Evolutionary conservation across 1,140 invertebrate species (phyloP).

Genomic region (Scaptodrosophila lebanonensis): DNA sequence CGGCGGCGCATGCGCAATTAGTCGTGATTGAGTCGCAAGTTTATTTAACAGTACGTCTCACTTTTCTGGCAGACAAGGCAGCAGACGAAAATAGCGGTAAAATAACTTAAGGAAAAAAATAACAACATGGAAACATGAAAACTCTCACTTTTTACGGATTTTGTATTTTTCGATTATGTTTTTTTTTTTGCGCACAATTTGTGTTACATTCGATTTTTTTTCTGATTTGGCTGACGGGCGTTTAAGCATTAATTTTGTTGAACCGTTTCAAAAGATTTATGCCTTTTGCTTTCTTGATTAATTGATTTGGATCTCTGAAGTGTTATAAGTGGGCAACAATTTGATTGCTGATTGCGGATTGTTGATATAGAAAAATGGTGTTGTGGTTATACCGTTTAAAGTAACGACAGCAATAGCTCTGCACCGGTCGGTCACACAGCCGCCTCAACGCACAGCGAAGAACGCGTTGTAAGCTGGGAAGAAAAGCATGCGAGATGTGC

Average conservation of each 20-base stretch:
- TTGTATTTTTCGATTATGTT: constrained; percentile 12
- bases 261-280: too few relatives aligned
- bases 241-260: constrained; percentile 22
- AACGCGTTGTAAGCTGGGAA: too few relatives aligned
- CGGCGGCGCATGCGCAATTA: constrained; percentile 69
- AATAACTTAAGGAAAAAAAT: constrained; percentile 40
- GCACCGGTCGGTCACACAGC: too few relatives aligned
- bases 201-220: constrained; percentile 9
- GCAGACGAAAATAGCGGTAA: constrained; percentile 37
- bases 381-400: constrained; percentile 16
- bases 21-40: constrained; percentile 74
- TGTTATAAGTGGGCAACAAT: constrained; percentile 7
- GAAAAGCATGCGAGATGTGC: too few relatives aligned
- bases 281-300: constrained; percentile 41
- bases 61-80: constrained; percentile 26
- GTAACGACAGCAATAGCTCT: constrained; percentile 40
- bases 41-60: constrained; percentile 41
- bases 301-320: constrained; percentile 33
- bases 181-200: constrained; percentile 22
- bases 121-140: constrained; percentile 62
- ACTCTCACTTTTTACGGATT: constrained; percentile 65
- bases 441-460: too few relatives aligned
- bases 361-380: constrained; percentile 35
- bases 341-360: constrained; percentile 3
- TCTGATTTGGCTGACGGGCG: constrained; percentile 20